Conservation (phyloP, 1,140 invertebrate genomes). For the Trachelipus rathkii region DNA sequence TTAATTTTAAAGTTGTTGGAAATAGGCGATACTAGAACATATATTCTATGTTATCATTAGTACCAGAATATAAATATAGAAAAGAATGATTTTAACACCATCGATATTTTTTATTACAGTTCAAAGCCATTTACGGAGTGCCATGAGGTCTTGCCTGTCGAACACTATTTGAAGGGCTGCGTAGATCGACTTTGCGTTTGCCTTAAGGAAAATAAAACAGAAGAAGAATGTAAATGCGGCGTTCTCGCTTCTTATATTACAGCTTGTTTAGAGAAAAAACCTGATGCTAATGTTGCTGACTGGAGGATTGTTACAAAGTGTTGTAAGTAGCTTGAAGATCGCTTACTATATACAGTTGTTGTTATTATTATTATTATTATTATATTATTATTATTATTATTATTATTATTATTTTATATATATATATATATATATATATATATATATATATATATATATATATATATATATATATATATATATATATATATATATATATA, state of each 20-base stretch:
- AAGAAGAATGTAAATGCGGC: constrained; percentile 63
- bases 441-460: too few relatives aligned
- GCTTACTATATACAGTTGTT: neutral
- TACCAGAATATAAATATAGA: too few relatives aligned
- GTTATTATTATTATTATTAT: neutral
- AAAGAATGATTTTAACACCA: too few relatives aligned
- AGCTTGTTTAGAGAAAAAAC: constrained; percentile 63
- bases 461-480: too few relatives aligned
- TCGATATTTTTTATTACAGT: constrained; percentile 50
- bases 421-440: too few relatives aligned
- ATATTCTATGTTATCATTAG: too few relatives aligned
- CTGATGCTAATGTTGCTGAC: constrained; percentile 59
- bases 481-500: too few relatives aligned
- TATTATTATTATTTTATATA: too few relatives aligned
- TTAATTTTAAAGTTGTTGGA: too few relatives aligned
- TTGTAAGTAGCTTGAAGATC: constrained; percentile 54
- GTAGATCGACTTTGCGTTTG: constrained; percentile 69
- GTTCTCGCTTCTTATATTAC: constrained; percentile 64
- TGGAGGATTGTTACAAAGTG: constrained; percentile 69
- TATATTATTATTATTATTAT: too few relatives aligned
- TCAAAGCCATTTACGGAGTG: constrained; percentile 62
- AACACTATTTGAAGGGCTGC: constrained; percentile 66
- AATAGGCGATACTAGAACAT: too few relatives aligned
- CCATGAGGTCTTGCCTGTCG: constrained; percentile 56
- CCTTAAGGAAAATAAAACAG: constrained; percentile 48